Base-by-base conservation (phyloP, 1,140 invertebrate genomes). In the Ganaspis sp. region DNA sequence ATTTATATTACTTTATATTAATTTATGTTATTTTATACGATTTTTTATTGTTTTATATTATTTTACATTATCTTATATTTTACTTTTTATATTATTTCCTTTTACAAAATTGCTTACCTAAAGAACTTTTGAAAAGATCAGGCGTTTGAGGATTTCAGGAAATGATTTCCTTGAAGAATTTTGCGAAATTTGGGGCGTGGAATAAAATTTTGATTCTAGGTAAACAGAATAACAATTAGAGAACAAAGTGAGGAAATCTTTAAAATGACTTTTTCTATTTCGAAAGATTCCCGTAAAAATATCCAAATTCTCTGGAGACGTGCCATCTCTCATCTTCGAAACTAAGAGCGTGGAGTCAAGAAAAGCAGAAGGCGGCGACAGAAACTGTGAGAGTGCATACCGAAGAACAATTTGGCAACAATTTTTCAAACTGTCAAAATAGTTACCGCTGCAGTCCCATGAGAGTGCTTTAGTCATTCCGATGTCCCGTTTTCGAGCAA, bases 351-450 rank as follows among this genome's bases (percentile, higher is more conserved):
- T 42, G 19, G 8, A 26, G 37, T 17, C 40, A 45, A 73, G 64
- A 54, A 73, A 74, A 76, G 34, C n/a, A 75, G 69, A 12, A n/a
- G 69, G 29, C 54, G 37, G 69, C 40, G 37, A 40, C 58, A 53
- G 42, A 81, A 81, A 74, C 15, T 40, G 58, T 45, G 73, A 69
- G 73, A 74, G 58, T 74, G 58, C 73, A 69, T 69, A 79, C 70
- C 54, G 74, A 49, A 75, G 79, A 86, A 86, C 83, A 86, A 86
- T 86, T 84, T 86, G 80, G 80, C 77, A 82, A 83, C 84, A 86
- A 86, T 84, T 83, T 86, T 86, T 85, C 84, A 85, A 85, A 78
- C 81, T 84, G 84, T 85, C 83, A 84, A 85, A 85, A 85, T 82
- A 85, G 73, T 76, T 38, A 49, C 54, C 69, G 37, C 70, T 38